Evolutionary conservation across 2,797 vertebrate genomes (phyloP), one percentile per base, ranked within the genome.

Genomic region (Benthosema pterotum): DNA sequence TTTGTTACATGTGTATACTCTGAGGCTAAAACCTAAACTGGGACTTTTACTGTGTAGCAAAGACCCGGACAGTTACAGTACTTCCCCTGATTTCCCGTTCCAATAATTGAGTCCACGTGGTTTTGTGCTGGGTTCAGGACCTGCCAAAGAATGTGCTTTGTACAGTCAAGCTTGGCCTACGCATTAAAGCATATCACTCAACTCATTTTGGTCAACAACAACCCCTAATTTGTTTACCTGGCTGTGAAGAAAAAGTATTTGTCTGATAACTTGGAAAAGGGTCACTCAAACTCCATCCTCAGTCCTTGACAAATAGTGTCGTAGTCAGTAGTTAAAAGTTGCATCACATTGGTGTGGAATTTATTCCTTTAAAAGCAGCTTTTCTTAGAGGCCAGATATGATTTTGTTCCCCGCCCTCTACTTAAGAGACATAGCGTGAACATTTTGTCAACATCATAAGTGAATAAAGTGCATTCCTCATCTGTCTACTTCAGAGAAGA

Each of bases 81-180:
- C 46, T 70, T 70, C 38, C 60, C 57, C 65, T 67, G 8, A 67
- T 74, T 78, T 74, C 57, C 58, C 43, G 1, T 71, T 61, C 64
- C 18, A 80, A 67, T 86, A 76, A 79, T 45, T 42, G 11, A 11
- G 32, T 60, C 63, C 83, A 72, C 58, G 18, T 70, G 78, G 63
- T 69, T 42, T 19, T 13, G n/a, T 14, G 49, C 51, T 0, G 46
- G 48, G 71, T 62, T 78, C 72, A 46, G n/a, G 28, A 47, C 67
- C 54, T 52, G 42, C 60, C 22, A 25, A 52, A 19, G 17, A 53
- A 60, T 14, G 16, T 6, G 32, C 5, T 15, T 2, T 3, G 32
- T 46, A 60, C 32, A 50, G 38, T 47, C 38, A 45, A 28, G 54
- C 19, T 1, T 11, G 15, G 3, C 47, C 53, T 46, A 3, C 38